Evolutionary conservation across 2,113 vertebrate genomes (phyloP).

Genomic region (Oostethus manadensis): DNA sequence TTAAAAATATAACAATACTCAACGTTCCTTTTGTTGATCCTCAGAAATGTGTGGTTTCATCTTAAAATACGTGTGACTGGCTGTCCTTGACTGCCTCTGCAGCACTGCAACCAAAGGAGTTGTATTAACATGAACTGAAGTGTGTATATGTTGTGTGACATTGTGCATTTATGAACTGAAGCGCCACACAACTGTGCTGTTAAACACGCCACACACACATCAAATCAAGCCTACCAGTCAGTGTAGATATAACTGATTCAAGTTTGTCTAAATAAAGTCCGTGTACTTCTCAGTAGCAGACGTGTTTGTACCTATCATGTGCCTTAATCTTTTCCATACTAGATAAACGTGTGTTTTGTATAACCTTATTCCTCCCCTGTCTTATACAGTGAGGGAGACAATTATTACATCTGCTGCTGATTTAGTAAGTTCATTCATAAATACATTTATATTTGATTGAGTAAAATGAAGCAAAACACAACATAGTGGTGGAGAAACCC

Average conservation of each 20-base stretch:
- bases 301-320: slow-evolving; percentile 95
- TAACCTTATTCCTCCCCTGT: slow-evolving; percentile 60
- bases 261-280: slow-evolving; percentile 71
- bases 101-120: slow-evolving; percentile 70
- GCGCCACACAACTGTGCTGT: slow-evolving; percentile 38
- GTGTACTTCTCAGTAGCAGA: slow-evolving; percentile 85
- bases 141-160: slow-evolving; percentile 25
- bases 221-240: slow-evolving; percentile 61
- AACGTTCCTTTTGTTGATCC: slow-evolving; percentile 55
- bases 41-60: slow-evolving; percentile 60
- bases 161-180: slow-evolving; percentile 48
- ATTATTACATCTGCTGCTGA: too few species aligned
- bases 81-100: slow-evolving; percentile 58
- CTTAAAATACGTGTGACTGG: slow-evolving; percentile 32
- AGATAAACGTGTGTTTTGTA: slow-evolving; percentile 81
- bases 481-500: too few species aligned
- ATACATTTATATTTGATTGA: too few species aligned
- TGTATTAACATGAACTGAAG: slow-evolving; percentile 37
- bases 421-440: too few species aligned
- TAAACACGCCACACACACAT: slow-evolving; percentile 32
- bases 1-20: slow-evolving; percentile 42
- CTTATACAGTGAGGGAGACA: too few species aligned
- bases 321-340: slow-evolving; percentile 97
- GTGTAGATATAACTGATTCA: slow-evolving; percentile 73
- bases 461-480: too few species aligned